Evolutionary conservation across 2,888 invertebrate genomes (phyloP), one percentile per base, ranked within the genome.

Genomic region (Lathronympha strigana): DNA sequence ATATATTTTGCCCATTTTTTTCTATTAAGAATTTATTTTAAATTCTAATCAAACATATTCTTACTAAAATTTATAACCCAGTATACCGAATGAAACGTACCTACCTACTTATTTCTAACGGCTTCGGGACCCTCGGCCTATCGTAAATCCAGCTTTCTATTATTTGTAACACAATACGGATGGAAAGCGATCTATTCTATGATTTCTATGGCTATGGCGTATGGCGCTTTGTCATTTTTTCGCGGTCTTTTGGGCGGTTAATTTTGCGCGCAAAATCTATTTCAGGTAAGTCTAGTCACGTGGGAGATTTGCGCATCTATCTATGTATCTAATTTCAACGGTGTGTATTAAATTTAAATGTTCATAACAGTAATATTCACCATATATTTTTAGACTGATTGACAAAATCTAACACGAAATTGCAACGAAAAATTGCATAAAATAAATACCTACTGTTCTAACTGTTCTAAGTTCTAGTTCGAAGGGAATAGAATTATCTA

Each of bases 301-400:
- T 57, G 55, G 55, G 23, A 11, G 54, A 53, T 69, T 68, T 67
- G 40, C 60, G 66, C 58, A 47, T 13, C 53, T 55, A 61, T n/a
- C n/a, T n/a, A 55, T 15, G n/a, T 43, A 1, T 17, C 45, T 45
- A 11, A 17, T 43, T 43, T 55, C 19, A 40, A 15, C 38, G n/a
- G 4, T 31, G 8, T 31, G 9, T 25, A 6, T n/a, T n/a, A n/a
- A 3, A 25, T 25, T 25, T 25, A 6, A 4, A 8, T 33, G 13
- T 33, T 4, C 1, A 33, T 33, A 33, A 33, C 5, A 5, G 13
- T 33, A 11, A 11, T 33, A 11, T 33, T 9, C 33, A 33, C 33
- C 3, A 2, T 4, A 25, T 33, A 33, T 33, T 33, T 33, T 33
- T 9, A 2, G 31, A 33, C 11, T 33, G 3, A 33, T 33, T 33